These are phyloP conservation scores for Chelidonichthys spinosus DNA, from an alignment of 2,797 vertebrate species.

Conservation along the genomic window DNA sequence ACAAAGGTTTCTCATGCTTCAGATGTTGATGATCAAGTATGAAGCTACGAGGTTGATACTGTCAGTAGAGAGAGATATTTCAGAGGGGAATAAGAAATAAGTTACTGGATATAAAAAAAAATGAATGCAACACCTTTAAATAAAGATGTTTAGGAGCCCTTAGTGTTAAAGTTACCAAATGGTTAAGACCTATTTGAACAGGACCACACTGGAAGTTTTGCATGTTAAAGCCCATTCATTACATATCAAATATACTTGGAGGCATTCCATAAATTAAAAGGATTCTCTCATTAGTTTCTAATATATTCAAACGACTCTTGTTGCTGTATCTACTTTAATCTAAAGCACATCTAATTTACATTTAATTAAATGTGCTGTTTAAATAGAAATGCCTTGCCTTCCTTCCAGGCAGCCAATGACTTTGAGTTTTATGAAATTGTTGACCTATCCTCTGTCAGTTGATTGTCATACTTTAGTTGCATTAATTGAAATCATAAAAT, in stretches of 20 bases:
- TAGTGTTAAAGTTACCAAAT: constrained; percentile 39
- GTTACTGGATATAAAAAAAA: constrained; percentile 34
- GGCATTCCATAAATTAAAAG: not conserved
- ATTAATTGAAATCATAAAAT: not conserved
- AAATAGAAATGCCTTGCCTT: not conserved
- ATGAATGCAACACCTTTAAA: constrained; percentile 4
- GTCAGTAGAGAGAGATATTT: constrained; percentile 34
- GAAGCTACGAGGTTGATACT: constrained; percentile 43
- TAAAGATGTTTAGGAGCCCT: constrained; percentile 23
- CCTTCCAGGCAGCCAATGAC: constrained; percentile 10
- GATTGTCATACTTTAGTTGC: not conserved
- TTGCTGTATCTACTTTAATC: not conserved
- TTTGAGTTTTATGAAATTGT: not conserved
- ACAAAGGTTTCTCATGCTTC: constrained; percentile 59
- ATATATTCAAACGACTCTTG: not conserved
- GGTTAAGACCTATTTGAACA: constrained; percentile 20
- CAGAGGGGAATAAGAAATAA: constrained; percentile 18
- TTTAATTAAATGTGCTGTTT: not conserved
- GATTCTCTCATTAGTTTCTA: not conserved
- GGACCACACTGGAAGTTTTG: constrained; percentile 32
- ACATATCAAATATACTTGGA: not conserved
- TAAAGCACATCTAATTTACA: not conserved
- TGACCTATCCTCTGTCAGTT: not conserved
- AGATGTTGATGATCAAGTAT: constrained; percentile 43
- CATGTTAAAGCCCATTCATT: constrained; percentile 42